A percentile compares a stretch with the other conserved stretches of the same genome.
Evolutionary conservation across 2,797 vertebrate species (phyloP).

Genomic region (Melanotaenia maccullochi): DNA sequence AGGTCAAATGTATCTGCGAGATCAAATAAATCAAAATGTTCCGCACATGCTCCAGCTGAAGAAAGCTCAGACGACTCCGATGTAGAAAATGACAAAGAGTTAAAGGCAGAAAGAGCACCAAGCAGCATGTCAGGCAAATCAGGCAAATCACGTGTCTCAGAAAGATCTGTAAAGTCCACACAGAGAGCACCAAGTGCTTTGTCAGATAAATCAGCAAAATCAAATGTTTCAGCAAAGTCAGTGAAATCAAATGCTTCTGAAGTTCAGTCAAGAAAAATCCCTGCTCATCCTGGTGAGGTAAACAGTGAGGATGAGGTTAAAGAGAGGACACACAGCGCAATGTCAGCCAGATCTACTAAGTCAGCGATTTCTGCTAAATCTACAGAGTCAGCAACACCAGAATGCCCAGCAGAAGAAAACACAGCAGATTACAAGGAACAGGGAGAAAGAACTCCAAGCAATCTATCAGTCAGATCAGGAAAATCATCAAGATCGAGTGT

Average conservation of each 20-base stretch:
- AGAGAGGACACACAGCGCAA: constrained; percentile 47
- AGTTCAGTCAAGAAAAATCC: constrained; percentile 2
- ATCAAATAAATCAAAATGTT: constrained; percentile 54
- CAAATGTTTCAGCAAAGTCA: constrained; percentile 51
- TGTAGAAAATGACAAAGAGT: constrained; percentile 24
- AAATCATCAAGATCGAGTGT: constrained; percentile 57
- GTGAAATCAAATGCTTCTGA: constrained; percentile 42
- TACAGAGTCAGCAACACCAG: constrained; percentile 11
- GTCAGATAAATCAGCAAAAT: constrained; percentile 53
- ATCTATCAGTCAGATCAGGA: constrained; percentile 48
- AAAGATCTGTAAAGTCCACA: constrained; percentile 40
- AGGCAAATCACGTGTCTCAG: constrained; percentile 36
- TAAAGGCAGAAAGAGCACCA: constrained; percentile 49
- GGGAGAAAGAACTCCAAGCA: constrained; percentile 41
- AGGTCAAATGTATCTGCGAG: constrained; percentile 53
- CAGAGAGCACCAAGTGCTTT: constrained; percentile 41
- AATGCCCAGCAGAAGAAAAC: constrained; percentile 5
- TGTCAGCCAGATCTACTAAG: constrained; percentile 51
- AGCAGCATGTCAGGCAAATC: constrained; percentile 54
- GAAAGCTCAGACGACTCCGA: constrained; percentile 4
- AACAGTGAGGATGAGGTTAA: constrained; percentile 24
- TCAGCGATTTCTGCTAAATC: constrained; percentile 50
- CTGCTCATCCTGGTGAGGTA: constrained; percentile 4
- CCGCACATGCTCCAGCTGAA: constrained; percentile 27
- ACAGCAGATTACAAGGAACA: constrained; percentile 13